Percentiles rank a stretch among this genome's conserved stretches.
Evolutionary conservation across 2,888 invertebrate species (phyloP).

Genomic region (Andrena haemorrhoa): DNA sequence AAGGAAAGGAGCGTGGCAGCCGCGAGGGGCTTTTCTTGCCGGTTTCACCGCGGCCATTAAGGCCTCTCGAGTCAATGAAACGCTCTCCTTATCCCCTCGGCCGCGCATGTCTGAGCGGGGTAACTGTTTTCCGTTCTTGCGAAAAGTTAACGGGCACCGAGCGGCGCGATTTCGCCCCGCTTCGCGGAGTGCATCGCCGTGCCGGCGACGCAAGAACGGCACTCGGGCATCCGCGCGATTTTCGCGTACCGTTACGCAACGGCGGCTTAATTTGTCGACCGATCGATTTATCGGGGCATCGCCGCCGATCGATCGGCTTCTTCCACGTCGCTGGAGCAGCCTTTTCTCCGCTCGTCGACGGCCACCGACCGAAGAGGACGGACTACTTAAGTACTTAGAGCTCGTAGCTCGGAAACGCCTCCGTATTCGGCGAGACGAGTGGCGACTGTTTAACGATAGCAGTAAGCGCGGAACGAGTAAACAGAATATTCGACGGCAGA

Average conservation of each 20-base stretch:
- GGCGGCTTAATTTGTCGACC: constrained; percentile 62
- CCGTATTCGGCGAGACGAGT: no score
- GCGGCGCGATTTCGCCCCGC: constrained; percentile 70
- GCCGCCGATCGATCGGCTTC: constrained; percentile 3
- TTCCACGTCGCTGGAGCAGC: background rate
- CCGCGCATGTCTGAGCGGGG: constrained; percentile 75
- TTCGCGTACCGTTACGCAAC: constrained; percentile 71
- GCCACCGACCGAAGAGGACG: no score
- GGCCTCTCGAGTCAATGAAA: constrained; percentile 69
- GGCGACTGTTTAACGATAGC: no score
- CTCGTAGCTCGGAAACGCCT: no score
- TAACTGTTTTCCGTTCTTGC: constrained; percentile 82
- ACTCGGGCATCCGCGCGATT: constrained; percentile 65
- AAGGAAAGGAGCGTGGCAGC: constrained; percentile 13
- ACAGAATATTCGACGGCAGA: no score
- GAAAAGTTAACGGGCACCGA: constrained; percentile 77
- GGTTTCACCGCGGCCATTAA: constrained; percentile 59
- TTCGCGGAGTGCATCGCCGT: constrained; percentile 45
- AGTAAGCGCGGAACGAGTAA: no score
- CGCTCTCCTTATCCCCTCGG: constrained; percentile 62
- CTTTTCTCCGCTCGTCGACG: background rate
- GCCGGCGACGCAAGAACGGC: constrained; percentile 58
- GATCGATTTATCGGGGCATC: constrained; percentile 62
- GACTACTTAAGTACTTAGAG: no score
- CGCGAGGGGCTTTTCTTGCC: constrained; percentile 43